These are phyloP conservation scores for Himantopus leucocephalus DNA, from an alignment of 2,113 vertebrate species.

Conservation along the genomic window DNA sequence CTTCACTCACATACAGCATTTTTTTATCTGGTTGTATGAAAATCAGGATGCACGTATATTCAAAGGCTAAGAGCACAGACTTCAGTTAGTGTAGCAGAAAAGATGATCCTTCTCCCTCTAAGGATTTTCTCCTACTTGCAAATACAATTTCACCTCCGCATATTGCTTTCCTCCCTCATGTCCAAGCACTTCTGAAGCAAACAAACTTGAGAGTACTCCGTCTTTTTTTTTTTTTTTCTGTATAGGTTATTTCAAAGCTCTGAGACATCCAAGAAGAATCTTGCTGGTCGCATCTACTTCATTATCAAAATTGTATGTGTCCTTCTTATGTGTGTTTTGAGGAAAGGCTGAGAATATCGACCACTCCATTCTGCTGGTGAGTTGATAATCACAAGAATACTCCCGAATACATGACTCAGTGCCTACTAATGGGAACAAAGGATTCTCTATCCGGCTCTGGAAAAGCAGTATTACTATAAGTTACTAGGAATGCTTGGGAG, in stretches of 20 bases:
- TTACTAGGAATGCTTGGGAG: not conserved
- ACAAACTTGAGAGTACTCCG: not conserved
- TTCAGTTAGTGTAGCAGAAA: not conserved
- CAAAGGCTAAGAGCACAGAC: not conserved
- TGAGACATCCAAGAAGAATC: not conserved
- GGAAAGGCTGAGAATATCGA: not conserved
- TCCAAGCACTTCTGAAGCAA: not conserved
- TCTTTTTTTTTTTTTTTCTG: no score
- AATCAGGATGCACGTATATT: not conserved
- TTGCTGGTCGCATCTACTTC: not conserved
- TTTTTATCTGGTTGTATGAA: constrained; percentile 11
- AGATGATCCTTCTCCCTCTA: not conserved
- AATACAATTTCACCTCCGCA: not conserved
- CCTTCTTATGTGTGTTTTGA: not conserved
- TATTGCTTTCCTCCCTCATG: not conserved
- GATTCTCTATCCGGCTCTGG: not conserved
- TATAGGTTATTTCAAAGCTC: not conserved
- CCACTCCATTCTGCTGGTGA: not conserved
- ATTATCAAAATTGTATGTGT: not conserved
- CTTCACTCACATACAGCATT: not conserved
- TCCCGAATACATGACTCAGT: not conserved
- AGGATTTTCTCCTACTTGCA: not conserved
- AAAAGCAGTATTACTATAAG: not conserved
- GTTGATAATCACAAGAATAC: not conserved
- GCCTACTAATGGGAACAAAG: not conserved